Base-by-base conservation (phyloP, 2,888 invertebrate species). In the Spicauda simplicius region DNA sequence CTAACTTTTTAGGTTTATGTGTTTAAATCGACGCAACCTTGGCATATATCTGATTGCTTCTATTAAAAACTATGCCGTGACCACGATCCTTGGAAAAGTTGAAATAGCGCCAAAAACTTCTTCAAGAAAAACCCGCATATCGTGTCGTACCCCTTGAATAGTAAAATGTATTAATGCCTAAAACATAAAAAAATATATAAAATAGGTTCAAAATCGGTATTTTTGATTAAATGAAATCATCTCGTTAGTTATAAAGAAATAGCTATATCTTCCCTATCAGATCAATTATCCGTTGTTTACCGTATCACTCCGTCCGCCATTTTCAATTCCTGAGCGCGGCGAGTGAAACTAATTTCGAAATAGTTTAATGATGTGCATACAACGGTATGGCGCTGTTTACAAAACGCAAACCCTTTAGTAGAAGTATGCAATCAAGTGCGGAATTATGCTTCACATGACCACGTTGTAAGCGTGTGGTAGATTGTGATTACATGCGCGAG, bases 291-390 rank as follows among this genome's bases (percentile, higher is more conserved):
- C 14, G 14, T 14, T 14, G n/a, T 45, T 12, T 45, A 45, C 45
- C 45, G n/a, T 45, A 45, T 45, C n/a, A 1, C 45, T 45, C n/a
- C 6, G n/a, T n/a, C 45, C 45, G n/a, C 37, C 45, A 45, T 45
- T 45, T 45, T 45, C 45, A n/a, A n/a, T 45, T n/a, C n/a, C 48
- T 45, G 25, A n/a, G 59, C 48, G 48, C 11, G 25, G 48, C 53
- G 54, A 19, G 11, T 58, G 52, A 59, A 65, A 65, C 65, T 65
- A 65, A 65, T 65, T 65, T 65, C 65, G 45, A 65, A 65, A 65
- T 65, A 59, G 65, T 65, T 65, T 65, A 65, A 65, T 59, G 65
- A 25, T 58, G 41, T 20, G 53, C 61, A 45, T 45, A 59, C 58
- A 64, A 30, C 50, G 48, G 20, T 57, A 19, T 16, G 33, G 12